Evolutionary conservation across 30 jellyfish, hydroid and myxozoan genomes (phyloP), one percentile per base, ranked within the genome.

Genomic region (Catostylus mosaicus): DNA sequence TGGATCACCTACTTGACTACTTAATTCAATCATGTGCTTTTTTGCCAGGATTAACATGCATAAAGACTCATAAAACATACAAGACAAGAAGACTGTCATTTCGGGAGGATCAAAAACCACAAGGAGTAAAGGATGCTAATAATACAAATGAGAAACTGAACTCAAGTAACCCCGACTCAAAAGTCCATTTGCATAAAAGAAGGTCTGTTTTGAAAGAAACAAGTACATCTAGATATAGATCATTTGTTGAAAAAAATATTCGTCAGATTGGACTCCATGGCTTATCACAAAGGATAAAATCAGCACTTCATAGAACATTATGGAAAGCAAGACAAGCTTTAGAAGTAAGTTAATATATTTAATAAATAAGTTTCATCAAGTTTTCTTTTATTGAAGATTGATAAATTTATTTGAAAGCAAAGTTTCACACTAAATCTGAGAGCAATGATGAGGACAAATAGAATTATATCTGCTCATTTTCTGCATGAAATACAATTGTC

Each of bases 181-280:
- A 20, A 12, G 75, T 43, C 9, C 96, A 67, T 22, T 24, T 66
- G 20, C 82, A 81, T 29, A 68, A 70, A 29, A 45, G 91, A 37
- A 56, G 80, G 30, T 77, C 97, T 5, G 84, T 67, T 12, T 23
- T 80, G 32, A 83, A 76, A 64, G 89, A 80, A 57, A 87, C 98
- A 40, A 81, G 91, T 37, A 93, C 98, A 48, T 93, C 98, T 24
- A 68, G 98, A 51, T 93, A 87, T 71, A 84, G 98, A 50, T 40
- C 88, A 52, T 93, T 93, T 87, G 98, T 93, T 33, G 98, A 93
- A 75, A 82, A 75, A 75, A 67, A 73, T 23, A 87, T 93, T 71
- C 88, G 96, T 27, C 90, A 83, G 35, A 68, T 73, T 75, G 98
- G 98, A 3, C 83, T 87, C 45, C 43, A 74, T 35, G 89, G 89